These are phyloP conservation scores for Tuta absoluta DNA, from an alignment of 2,888 invertebrate genomes.

Conservation along the genomic window DNA sequence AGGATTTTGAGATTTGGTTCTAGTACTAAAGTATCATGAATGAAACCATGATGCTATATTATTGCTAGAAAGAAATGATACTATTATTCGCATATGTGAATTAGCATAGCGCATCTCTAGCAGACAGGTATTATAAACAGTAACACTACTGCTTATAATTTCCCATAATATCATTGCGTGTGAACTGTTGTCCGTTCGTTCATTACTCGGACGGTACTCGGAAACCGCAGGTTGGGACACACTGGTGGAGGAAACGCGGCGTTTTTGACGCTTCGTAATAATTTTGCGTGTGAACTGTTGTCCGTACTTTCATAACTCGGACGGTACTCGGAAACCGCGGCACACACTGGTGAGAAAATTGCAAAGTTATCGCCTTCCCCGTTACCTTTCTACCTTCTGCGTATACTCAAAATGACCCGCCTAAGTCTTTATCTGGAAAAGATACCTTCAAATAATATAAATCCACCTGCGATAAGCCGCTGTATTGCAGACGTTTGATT, in stretches of 20 bases:
- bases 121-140: not conserved
- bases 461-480: too few species aligned
- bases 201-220: conserved; percentile 23
- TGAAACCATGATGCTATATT: too few species aligned
- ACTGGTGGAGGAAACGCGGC: conserved; percentile 6
- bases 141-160: conserved; percentile 25
- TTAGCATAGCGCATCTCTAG: conserved; percentile 8
- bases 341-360: not conserved
- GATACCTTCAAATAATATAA: too few species aligned
- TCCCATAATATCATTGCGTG: conserved; percentile 31
- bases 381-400: too few species aligned
- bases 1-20: too few species aligned
- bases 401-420: too few species aligned
- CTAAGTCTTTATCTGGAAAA: too few species aligned
- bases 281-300: conserved; percentile 27
- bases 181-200: conserved; percentile 25
- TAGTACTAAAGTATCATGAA: too few species aligned
- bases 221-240: conserved; percentile 15
- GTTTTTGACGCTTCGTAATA: conserved; percentile 21
- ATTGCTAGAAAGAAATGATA: too few species aligned
- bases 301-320: conserved; percentile 25
- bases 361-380: too few species aligned
- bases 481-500: too few species aligned
- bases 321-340: conserved; percentile 12
- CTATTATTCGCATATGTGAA: not conserved